Conservation (phyloP, 1,140 invertebrate species). For the Drosophila kurseongensis region DNA sequence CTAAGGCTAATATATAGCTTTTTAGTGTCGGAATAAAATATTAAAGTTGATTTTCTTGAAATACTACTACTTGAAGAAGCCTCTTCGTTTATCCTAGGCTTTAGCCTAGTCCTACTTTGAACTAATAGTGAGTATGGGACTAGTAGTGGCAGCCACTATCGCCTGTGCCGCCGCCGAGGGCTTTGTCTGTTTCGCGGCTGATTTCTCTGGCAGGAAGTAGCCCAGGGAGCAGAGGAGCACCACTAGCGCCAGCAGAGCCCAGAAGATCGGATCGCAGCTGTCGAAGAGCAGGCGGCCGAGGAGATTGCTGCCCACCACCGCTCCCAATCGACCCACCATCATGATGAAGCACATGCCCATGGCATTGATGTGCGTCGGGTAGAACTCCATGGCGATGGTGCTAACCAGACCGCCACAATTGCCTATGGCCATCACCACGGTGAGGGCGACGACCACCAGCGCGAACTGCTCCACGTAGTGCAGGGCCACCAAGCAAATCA, state of each 20-base stretch:
- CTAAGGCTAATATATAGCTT: too few relatives aligned
- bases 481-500: constrained; percentile 48
- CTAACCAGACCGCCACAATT: constrained; percentile 82
- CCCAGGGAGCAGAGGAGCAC: constrained; percentile 35
- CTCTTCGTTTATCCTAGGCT: background rate
- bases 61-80: background rate
- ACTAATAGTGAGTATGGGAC: constrained; percentile 30
- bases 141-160: constrained; percentile 26
- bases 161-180: constrained; percentile 5
- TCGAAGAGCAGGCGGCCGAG: constrained; percentile 77
- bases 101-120: constrained; percentile 46
- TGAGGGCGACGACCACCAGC: constrained; percentile 60
- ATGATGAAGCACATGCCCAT: constrained; percentile 85
- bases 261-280: constrained; percentile 78
- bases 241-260: constrained; percentile 45
- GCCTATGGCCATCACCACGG: constrained; percentile 75
- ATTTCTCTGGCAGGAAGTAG: constrained; percentile 63
- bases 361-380: constrained; percentile 84
- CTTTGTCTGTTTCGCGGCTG: background rate
- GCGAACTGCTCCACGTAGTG: constrained; percentile 62
- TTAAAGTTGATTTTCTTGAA: too few relatives aligned
- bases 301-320: constrained; percentile 81
- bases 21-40: too few relatives aligned
- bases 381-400: constrained; percentile 84
- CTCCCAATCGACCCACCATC: constrained; percentile 85